A percentile compares a stretch with the other conserved stretches of the same genome.
Evolutionary conservation across 1,140 invertebrate genomes (phyloP).

Genomic region (Eulimnadia texana): DNA sequence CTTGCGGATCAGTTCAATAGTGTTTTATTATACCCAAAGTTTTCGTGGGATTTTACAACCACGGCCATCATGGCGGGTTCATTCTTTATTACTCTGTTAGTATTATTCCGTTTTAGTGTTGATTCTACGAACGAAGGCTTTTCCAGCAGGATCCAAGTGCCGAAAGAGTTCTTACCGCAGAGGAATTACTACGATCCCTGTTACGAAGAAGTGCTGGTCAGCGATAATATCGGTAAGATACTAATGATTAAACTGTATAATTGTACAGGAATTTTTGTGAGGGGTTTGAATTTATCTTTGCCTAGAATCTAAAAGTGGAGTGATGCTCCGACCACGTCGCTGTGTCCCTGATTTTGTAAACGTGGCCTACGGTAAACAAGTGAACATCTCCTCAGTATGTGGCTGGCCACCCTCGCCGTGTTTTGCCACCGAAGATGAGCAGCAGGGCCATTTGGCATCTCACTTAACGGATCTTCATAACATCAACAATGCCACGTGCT

Average conservation of each 20-base stretch:
- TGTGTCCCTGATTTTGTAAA: slow-evolving; percentile 97
- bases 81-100: no score
- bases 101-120: no score
- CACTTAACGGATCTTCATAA: slow-evolving; percentile 92
- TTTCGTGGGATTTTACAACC: no score
- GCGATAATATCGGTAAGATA: neutral
- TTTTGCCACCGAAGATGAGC: slow-evolving; percentile 25
- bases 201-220: neutral
- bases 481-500: slow-evolving; percentile 90
- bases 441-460: slow-evolving; percentile 57
- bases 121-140: no score
- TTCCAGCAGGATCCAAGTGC: no score
- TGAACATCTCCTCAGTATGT: slow-evolving; percentile 79
- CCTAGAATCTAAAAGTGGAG: neutral
- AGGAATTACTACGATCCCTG: neutral
- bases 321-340: slow-evolving; percentile 38
- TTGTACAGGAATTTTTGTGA: no score
- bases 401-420: slow-evolving; percentile 39
- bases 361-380: slow-evolving; percentile 76
- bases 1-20: no score
- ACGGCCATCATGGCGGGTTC: no score
- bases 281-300: neutral
- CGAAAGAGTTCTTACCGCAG: neutral
- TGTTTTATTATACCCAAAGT: no score
- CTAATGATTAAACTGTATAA: no score